Evolutionary conservation across 2,888 invertebrate genomes (phyloP), one percentile per base, ranked within the genome.

Genomic region (Megamerina dolium): DNA sequence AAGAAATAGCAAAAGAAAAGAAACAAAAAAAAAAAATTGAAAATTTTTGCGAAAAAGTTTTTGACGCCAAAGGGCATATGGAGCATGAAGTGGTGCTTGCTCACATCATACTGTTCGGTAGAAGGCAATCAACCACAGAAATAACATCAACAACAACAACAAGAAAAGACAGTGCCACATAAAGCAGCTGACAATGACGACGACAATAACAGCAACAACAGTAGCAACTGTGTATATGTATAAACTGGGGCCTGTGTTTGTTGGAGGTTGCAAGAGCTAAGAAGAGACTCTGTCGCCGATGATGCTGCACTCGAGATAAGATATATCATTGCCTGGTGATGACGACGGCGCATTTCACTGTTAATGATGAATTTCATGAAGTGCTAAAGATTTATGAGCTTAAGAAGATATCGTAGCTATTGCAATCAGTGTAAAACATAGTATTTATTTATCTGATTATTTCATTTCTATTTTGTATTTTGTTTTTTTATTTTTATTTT

Each of bases 1-100:
- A n/a, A n/a, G n/a, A n/a, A n/a, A n/a, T n/a, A n/a, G n/a, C n/a
- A n/a, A n/a, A n/a, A n/a, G n/a, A n/a, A n/a, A n/a, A n/a, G n/a
- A n/a, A n/a, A n/a, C n/a, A n/a, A n/a, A n/a, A n/a, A n/a, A n/a
- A n/a, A n/a, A n/a, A n/a, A n/a, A n/a, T n/a, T n/a, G n/a, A n/a
- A n/a, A n/a, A n/a, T n/a, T n/a, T n/a, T 51, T 45, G 47, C 47
- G 52, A 45, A 52, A 50, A 57, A 57, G 53, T 56, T 57, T 54
- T 43, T 41, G 53, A 51, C 53, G 56, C 57, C 57, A 54, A 45
- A 52, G 48, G 53, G 50, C 51, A 54, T 50, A 49, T 48, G 43
- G 46, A 46, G 20, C 43, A 27, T 23, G 20, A 30, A 13, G 10
- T 8, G 10, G 8, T 8, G 43, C 44, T 47, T 33, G 27, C n/a